Evolutionary conservation across 2,888 invertebrate genomes (phyloP), one percentile per base, ranked within the genome.

Genomic region (Tineola bisselliella): DNA sequence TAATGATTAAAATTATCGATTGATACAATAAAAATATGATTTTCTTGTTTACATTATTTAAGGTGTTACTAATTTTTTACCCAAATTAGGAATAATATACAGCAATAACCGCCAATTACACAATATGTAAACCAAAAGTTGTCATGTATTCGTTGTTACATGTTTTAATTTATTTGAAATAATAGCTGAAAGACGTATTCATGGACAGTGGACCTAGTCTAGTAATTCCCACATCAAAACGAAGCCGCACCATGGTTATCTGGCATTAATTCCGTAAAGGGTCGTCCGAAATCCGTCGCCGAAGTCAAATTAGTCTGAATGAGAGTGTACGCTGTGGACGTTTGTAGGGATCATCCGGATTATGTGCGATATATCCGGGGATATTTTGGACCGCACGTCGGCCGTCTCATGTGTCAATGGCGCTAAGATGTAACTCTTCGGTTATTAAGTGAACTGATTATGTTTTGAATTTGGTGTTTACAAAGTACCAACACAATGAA

Each of bases 211-310:
- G 25, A 25, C 25, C 25, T 25, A 25, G 25, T 38, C 10, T 38
- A 17, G 44, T 48, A 48, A 48, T 13, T 15, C 48, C 15, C 48
- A 13, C 15, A 48, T 48, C 56, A 56, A 56, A 56, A 56, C 70
- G 70, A 71, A 74, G 70, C 72, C 72, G 73, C 19, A 13, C 18
- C 10, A 13, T 15, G 15, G 15, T 56, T 19, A 56, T 56, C 18
- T 56, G 2, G 18, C 8, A 71, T 75, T 69, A 76, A 78, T 77
- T 78, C 72, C 72, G 69, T 66, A 67, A 69, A 72, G 73, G 75
- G 74, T 70, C 73, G 69, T 65, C 65, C 5, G 64, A 65, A 75
- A 75, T 75, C 75, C 75, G 75, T 75, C 70, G 65, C 67, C 67
- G 66, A 64, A 68, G 68, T 71, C 70, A 72, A 76, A 79, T 79